Base-by-base conservation (phyloP, 2,888 invertebrate species). In the Drosophila paranaensis region DNA sequence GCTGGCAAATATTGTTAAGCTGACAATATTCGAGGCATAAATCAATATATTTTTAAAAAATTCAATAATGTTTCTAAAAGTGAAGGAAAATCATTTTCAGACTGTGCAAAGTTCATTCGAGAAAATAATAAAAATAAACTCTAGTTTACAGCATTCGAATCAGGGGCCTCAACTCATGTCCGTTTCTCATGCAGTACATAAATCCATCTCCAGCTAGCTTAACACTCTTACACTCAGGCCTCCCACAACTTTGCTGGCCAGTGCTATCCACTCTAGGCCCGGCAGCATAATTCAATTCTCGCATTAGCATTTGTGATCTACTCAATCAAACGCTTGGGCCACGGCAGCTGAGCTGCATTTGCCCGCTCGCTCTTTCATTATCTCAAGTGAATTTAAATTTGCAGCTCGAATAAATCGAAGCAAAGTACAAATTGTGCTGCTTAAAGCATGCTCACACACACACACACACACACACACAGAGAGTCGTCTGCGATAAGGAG, bases 261-360 rank as follows among this genome's bases (percentile, higher is more conserved):
- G 48, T 50, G 48, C 11, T n/a, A 6, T 30, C 3, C n/a, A 14
- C 6, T n/a, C 8, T 27, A 54, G 35, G 14, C 25, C 58, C 39
- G 16, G 48, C 61, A 54, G 53, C 81, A 71, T 77, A 88, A 83
- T 88, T 83, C 54, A 70, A 88, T 81, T 83, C 11, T 8, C 3
- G 8, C 11, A 50, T 50, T 50, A 33, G 50, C 50, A 50, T 50
- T 16, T 86, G 72, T 64, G 68, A 82, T 85, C 73, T 56, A 57
- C 58, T 53, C 63, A 86, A 82, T 88, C 81, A 85, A 72, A 81
- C 75, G 81, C 71, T 74, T 77, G 50, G 53, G 51, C 45, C 13
- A 27, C 8, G 25, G 14, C 14, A 25, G 51, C 51, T n/a, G 16
- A 25, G 46, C 25, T 45, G 37, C 11, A 25, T 51, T 43, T 50